phyloP scores from a whole-genome alignment of 2,797 vertebrate genomes.

The Sebastes itinus region DNA sequence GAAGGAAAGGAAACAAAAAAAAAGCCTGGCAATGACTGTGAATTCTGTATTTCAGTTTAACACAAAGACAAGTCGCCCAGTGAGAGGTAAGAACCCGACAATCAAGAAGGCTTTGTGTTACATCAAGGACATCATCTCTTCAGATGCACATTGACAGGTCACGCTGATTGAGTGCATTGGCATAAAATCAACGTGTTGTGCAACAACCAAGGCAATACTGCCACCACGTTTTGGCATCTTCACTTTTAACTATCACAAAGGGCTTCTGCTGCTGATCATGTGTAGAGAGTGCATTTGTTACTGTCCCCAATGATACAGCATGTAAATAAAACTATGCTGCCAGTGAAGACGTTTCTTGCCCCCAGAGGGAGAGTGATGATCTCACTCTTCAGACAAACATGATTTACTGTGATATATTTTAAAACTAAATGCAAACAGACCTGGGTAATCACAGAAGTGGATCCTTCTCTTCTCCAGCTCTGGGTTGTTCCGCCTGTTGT shows the following conservation, averaged over 20 bases:
- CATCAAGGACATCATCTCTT: not conserved
- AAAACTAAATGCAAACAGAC: constrained; percentile 65
- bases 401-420: not conserved
- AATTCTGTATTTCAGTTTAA: not conserved
- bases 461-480: constrained; percentile 94
- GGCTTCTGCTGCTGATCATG: not conserved
- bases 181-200: not conserved
- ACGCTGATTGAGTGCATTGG: not conserved
- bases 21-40: not conserved
- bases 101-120: not conserved
- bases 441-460: constrained; percentile 91
- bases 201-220: not conserved
- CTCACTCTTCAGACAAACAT: not conserved
- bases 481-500: constrained; percentile 92
- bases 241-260: not conserved
- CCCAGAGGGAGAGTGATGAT: not conserved
- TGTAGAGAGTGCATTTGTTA: not conserved
- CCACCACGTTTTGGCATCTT: not conserved
- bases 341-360: not conserved
- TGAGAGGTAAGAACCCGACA: not conserved
- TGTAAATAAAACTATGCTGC: not conserved
- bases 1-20: not conserved
- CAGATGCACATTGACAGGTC: not conserved
- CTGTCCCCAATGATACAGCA: not conserved
- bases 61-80: not conserved